phyloP scores from a whole-genome alignment of 2,888 invertebrate genomes.

The Macropis europaea region DNA sequence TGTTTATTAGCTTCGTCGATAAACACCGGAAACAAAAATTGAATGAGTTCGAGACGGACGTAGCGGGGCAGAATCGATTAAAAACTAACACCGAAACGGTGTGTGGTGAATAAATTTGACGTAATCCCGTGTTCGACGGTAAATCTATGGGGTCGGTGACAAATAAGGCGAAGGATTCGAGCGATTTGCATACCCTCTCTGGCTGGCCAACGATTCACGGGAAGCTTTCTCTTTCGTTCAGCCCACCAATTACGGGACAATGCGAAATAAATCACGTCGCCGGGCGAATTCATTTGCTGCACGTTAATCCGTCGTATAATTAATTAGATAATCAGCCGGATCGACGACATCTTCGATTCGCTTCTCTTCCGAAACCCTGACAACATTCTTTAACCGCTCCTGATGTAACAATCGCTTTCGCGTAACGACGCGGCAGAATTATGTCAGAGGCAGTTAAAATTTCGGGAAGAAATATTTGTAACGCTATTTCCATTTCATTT shows the following conservation, averaged over 20 bases:
- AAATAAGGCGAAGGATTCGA: slow-evolving; percentile 12
- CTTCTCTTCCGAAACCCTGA: too few relatives aligned
- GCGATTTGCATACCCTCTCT: slow-evolving; percentile 34
- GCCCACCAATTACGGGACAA: slow-evolving; percentile 54
- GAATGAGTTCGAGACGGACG: too few relatives aligned
- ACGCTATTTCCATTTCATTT: too few relatives aligned
- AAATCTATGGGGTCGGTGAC: slow-evolving; percentile 2
- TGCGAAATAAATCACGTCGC: slow-evolving; percentile 44
- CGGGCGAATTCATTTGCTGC: slow-evolving; percentile 29
- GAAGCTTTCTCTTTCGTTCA: slow-evolving; percentile 48
- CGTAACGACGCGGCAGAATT: not conserved
- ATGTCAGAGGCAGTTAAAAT: too few relatives aligned
- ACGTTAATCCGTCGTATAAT: slow-evolving; percentile 29
- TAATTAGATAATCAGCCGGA: slow-evolving; percentile 18
- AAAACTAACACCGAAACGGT: too few relatives aligned
- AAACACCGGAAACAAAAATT: too few relatives aligned
- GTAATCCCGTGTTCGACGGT: not conserved
- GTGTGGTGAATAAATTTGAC: not conserved
- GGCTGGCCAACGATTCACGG: slow-evolving; percentile 33
- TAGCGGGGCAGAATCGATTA: too few relatives aligned
- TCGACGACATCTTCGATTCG: slow-evolving; percentile 2
- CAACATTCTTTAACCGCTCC: too few relatives aligned
- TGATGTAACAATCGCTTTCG: too few relatives aligned
- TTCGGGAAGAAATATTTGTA: too few relatives aligned
- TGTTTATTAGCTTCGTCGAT: too few relatives aligned